A percentile compares a stretch with the other conserved stretches of the same genome.
phyloP scores from a whole-genome alignment of 2,888 invertebrate genomes.

The Melieria picta region DNA sequence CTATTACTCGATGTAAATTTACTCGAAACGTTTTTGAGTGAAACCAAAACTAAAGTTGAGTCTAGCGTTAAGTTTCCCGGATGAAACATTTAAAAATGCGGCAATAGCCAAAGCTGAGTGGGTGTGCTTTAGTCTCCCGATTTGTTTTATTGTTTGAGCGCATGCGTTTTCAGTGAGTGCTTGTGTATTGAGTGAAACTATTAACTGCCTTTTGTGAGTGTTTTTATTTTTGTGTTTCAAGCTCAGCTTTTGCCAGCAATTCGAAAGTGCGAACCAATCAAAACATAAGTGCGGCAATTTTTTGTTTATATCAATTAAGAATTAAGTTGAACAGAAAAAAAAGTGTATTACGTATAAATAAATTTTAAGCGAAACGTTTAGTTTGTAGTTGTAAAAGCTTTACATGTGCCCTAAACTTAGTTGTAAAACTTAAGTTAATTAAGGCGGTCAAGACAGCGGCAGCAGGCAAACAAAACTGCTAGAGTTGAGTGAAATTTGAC shows the following conservation, averaged over 20 bases:
- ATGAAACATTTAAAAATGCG: no score
- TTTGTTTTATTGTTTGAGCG: background rate
- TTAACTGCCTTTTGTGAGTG: background rate
- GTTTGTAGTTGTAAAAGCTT: slow-evolving; percentile 59
- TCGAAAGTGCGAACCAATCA: no score
- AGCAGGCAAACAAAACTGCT: background rate
- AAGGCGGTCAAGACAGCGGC: background rate
- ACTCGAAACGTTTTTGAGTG: slow-evolving; percentile 27
- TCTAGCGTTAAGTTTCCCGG: no score
- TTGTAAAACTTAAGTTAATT: slow-evolving; percentile 8
- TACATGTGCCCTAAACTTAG: slow-evolving; percentile 60
- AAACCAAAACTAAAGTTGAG: slow-evolving; percentile 35
- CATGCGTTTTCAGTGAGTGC: background rate
- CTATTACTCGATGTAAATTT: no score
- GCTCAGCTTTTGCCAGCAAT: no score
- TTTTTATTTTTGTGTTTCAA: background rate
- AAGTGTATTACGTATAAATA: background rate
- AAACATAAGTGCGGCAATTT: no score
- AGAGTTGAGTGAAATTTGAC: background rate
- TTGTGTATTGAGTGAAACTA: slow-evolving; percentile 2
- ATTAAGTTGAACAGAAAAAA: background rate
- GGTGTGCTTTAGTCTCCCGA: no score
- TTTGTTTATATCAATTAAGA: background rate
- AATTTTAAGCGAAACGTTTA: slow-evolving; percentile 8
- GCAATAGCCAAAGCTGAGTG: no score